phyloP scores from a whole-genome alignment of 2,888 invertebrate genomes.

The Amphipoea oculea region DNA sequence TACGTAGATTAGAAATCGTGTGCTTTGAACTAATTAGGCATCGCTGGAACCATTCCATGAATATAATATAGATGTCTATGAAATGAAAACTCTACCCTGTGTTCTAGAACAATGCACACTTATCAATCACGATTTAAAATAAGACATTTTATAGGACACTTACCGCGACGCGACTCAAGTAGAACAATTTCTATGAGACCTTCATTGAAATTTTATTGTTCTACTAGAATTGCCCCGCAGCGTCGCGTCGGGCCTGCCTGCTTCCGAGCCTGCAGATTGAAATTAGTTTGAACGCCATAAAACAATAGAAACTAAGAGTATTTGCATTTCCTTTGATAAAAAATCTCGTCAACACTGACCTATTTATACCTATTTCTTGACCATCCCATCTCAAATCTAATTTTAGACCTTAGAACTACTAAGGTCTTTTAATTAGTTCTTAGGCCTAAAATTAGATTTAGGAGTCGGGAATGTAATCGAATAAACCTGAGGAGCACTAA shows the following conservation, averaged over 20 bases:
- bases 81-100: not conserved
- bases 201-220: not conserved
- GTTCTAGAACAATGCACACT: not conserved
- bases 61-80: not conserved
- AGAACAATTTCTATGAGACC: not conserved
- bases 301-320: too few relatives aligned
- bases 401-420: not conserved
- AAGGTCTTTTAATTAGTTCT: too few relatives aligned
- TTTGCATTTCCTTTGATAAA: not conserved
- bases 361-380: not conserved
- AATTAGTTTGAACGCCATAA: not conserved
- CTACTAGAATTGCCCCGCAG: not conserved
- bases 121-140: not conserved
- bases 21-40: slow-evolving; percentile 25
- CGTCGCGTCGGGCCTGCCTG: not conserved
- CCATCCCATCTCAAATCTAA: not conserved
- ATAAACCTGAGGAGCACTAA: slow-evolving; percentile 29
- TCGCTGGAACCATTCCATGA: not conserved
- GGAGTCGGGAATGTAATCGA: slow-evolving; percentile 16
- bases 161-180: not conserved
- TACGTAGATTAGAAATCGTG: slow-evolving; percentile 24
- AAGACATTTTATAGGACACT: not conserved
- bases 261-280: not conserved
- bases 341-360: not conserved
- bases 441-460: not conserved